Conservation (phyloP, 2,888 invertebrate genomes). For the Microctonus hyperodae region DNA sequence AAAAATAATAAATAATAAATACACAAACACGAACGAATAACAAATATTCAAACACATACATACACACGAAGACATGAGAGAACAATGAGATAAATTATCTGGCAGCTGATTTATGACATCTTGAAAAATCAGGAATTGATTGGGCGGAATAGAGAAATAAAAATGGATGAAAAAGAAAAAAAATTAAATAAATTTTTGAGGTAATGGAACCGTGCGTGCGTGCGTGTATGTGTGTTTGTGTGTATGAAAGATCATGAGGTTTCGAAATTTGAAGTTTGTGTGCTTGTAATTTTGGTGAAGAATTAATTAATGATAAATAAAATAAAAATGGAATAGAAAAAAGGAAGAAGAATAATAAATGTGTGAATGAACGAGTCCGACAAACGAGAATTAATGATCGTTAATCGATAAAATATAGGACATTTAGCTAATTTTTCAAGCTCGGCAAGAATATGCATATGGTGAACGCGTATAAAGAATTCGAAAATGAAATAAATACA, state of each 20-base stretch:
- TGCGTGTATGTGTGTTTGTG: constrained; percentile 35
- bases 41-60: constrained; percentile 12
- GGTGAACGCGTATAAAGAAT: constrained; percentile 33
- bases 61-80: constrained; percentile 28
- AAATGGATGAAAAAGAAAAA: constrained; percentile 23
- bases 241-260: constrained; percentile 19
- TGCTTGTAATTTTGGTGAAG: not conserved
- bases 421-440: not conserved
- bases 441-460: constrained; percentile 8
- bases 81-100: constrained; percentile 58
- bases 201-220: constrained; percentile 28
- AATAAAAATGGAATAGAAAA: constrained; percentile 18
- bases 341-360: constrained; percentile 16
- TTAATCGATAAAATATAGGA: not conserved
- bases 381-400: not conserved
- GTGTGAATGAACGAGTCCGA: constrained; percentile 25
- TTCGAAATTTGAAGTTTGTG: too few relatives aligned
- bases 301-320: too few relatives aligned
- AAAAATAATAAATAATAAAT: constrained; percentile 31
- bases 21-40: constrained; percentile 26
- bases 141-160: constrained; percentile 17
- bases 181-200: constrained; percentile 23
- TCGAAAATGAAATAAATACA: constrained; percentile 16
- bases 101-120: constrained; percentile 63
- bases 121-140: constrained; percentile 50